Evolutionary conservation across 2,888 invertebrate genomes (phyloP).

Genomic region (Slavum lentiscoides): DNA sequence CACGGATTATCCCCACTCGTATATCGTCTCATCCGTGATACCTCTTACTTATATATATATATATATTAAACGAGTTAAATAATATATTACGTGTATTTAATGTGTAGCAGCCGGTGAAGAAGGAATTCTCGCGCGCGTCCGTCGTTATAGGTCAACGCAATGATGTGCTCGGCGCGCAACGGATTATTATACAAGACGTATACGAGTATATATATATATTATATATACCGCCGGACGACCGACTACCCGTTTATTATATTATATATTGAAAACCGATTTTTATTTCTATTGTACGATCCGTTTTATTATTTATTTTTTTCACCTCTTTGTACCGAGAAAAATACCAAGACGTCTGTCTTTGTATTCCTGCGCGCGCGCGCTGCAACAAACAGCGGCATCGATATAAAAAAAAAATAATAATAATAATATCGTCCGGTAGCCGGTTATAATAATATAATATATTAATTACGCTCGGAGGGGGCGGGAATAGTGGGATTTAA

Average conservation of each 20-base stretch:
- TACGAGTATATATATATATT: not conserved
- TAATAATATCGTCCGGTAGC: not conserved
- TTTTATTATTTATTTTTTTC: conserved; percentile 3
- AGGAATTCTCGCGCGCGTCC: conserved; percentile 13
- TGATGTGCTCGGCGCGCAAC: conserved; percentile 8
- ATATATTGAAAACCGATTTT: conserved; percentile 2
- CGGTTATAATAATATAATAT: not conserved
- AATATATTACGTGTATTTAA: too few relatives aligned
- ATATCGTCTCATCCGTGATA: too few relatives aligned
- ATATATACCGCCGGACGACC: too few relatives aligned
- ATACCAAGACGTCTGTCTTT: not conserved
- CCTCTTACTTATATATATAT: too few relatives aligned
- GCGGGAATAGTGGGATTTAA: not conserved
- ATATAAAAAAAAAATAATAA: not conserved
- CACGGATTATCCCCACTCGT: too few relatives aligned
- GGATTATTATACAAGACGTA: conserved; percentile 15
- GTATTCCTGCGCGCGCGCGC: not conserved
- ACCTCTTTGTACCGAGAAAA: conserved; percentile 8
- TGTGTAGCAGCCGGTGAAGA: too few relatives aligned
- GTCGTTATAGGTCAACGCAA: not conserved
- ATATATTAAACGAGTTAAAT: too few relatives aligned
- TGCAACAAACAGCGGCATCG: not conserved
- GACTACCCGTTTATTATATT: too few relatives aligned
- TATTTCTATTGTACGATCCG: conserved; percentile 28
- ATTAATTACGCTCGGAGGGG: conserved; percentile 2